Percentiles rank a stretch among this genome's conserved stretches.
phyloP scores from a whole-genome alignment of 2,797 vertebrate species.

The Mus minutoides region DNA sequence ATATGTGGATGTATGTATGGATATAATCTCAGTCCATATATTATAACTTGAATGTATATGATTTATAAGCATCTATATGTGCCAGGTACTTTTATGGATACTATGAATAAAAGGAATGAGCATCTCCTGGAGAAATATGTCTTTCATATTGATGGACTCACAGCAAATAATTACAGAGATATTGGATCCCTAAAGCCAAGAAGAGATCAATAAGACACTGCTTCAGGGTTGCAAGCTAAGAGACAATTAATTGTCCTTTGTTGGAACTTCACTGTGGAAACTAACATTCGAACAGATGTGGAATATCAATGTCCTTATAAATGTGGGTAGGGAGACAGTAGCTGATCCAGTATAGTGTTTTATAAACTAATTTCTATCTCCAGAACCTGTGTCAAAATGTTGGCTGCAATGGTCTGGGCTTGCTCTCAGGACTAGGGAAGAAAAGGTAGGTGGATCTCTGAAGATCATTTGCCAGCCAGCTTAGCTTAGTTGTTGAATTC shows the following conservation, averaged over 20 bases:
- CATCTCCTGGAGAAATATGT: background rate
- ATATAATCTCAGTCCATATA: background rate
- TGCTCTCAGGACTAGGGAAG: background rate
- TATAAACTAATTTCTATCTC: background rate
- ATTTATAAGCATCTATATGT: background rate
- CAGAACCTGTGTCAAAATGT: background rate
- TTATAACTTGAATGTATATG: background rate
- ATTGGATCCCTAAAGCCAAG: background rate
- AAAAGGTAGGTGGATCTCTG: too few species aligned
- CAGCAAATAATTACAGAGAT: constrained; percentile 28
- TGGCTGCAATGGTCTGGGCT: background rate
- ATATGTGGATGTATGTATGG: background rate
- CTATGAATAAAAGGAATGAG: constrained; percentile 2
- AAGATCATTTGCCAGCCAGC: background rate
- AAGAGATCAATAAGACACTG: background rate
- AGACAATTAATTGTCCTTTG: background rate
- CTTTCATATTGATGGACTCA: constrained; percentile 11
- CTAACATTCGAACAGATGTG: background rate
- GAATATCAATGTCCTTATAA: background rate
- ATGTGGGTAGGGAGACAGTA: too few species aligned
- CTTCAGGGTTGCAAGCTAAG: background rate
- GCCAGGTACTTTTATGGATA: background rate
- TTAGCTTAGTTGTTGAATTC: background rate
- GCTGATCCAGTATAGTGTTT: background rate
- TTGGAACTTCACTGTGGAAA: background rate